phyloP scores from a whole-genome alignment of 2,113 vertebrate species.

The Tiliqua scincoides region DNA sequence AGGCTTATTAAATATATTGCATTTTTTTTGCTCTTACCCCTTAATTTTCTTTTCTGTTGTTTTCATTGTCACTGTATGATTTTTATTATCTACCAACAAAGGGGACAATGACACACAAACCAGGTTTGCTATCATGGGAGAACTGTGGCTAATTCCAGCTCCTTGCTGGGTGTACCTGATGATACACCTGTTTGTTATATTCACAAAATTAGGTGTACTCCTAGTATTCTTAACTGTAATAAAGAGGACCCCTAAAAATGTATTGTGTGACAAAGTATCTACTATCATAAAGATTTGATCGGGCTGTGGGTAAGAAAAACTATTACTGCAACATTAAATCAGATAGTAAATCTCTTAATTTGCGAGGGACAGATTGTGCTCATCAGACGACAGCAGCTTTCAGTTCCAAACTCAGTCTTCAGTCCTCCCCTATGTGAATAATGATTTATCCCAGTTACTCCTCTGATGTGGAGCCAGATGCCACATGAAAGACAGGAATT shows the following conservation, averaged over 20 bases:
- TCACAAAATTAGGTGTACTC: background rate
- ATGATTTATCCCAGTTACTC: background rate
- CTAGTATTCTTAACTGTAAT: too few species aligned
- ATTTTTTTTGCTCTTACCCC: too few species aligned
- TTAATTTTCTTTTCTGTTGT: too few species aligned
- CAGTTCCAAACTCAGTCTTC: background rate
- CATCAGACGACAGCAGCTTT: background rate
- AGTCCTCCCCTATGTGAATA: background rate
- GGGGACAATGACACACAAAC: too few species aligned
- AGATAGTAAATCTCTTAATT: background rate
- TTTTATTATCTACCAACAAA: too few species aligned
- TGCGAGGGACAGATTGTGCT: background rate
- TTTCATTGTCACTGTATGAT: too few species aligned
- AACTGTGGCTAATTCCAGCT: background rate
- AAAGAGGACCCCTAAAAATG: too few species aligned
- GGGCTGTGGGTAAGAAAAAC: background rate
- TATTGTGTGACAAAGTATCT: too few species aligned
- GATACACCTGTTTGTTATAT: background rate
- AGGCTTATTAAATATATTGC: too few species aligned
- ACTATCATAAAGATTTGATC: background rate
- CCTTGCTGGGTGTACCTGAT: background rate
- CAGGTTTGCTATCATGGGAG: background rate
- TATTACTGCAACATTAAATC: background rate
- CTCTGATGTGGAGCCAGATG: background rate
- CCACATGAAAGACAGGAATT: background rate